Percentiles rank a stretch among this genome's conserved stretches.
These are phyloP conservation scores for Lepidostoma basale DNA, from an alignment of 1,140 invertebrate genomes.

Conservation along the genomic window DNA sequence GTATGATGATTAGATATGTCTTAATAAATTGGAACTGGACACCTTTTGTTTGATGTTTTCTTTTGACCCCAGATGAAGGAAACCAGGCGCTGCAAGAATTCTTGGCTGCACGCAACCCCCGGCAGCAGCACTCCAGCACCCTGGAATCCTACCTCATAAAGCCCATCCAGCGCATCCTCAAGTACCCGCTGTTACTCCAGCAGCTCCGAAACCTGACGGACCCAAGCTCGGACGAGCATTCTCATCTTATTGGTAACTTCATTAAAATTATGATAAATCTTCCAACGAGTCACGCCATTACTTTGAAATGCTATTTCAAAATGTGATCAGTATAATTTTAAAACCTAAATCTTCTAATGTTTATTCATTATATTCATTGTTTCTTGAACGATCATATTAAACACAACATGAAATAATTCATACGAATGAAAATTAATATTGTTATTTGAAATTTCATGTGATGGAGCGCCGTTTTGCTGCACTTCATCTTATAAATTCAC, in stretches of 20 bases:
- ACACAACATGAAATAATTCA: no score
- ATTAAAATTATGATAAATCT: not conserved
- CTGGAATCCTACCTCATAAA: conserved; percentile 98
- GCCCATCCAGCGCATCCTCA: conserved; percentile 97
- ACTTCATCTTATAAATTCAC: no score
- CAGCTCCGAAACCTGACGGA: conserved; percentile 94
- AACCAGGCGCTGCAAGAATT: conserved; percentile 97
- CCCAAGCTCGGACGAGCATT: conserved; percentile 89
- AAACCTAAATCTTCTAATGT: no score
- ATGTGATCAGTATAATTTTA: no score
- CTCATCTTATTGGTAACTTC: conserved; percentile 86
- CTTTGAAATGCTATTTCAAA: no score
- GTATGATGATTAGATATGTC: no score
- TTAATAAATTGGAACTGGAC: not conserved
- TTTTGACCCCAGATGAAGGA: conserved; percentile 75
- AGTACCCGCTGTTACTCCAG: conserved; percentile 95
- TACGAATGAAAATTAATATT: no score
- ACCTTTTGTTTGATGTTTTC: conserved; percentile 11
- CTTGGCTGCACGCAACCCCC: conserved; percentile 88
- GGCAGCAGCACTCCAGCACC: conserved; percentile 94
- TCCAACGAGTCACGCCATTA: no score
- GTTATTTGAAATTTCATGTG: no score
- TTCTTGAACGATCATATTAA: no score
- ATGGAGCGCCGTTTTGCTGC: no score
- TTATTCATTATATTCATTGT: no score